These are phyloP conservation scores for Pegoplata infirma DNA, from an alignment of 2,888 invertebrate species.

Conservation along the genomic window DNA sequence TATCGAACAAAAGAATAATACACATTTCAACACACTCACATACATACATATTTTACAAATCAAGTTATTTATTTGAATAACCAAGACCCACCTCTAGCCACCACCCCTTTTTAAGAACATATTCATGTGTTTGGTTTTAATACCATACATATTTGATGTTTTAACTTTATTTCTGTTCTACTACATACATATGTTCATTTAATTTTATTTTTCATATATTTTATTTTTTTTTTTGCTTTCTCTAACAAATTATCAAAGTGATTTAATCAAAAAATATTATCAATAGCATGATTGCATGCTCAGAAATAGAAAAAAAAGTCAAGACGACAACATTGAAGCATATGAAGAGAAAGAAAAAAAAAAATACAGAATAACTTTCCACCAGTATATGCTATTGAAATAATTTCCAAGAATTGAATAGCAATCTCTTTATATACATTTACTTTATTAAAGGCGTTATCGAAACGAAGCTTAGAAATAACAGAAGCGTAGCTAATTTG, in stretches of 20 bases:
- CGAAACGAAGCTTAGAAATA: too few species aligned
- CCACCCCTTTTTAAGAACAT: neutral
- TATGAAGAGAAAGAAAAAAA: neutral
- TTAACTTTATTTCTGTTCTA: neutral
- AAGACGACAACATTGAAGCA: conserved; percentile 9
- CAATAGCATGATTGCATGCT: conserved; percentile 51
- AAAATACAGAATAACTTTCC: neutral
- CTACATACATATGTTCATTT: neutral
- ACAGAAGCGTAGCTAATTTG: too few species aligned
- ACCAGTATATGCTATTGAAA: neutral
- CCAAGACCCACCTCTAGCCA: too few species aligned
- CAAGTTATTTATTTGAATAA: too few species aligned
- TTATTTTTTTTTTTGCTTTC: neutral
- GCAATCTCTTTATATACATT: too few species aligned
- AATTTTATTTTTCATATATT: neutral
- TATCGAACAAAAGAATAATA: too few species aligned
- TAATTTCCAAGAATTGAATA: too few species aligned
- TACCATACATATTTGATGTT: neutral
- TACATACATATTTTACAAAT: too few species aligned
- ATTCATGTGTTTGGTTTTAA: neutral
- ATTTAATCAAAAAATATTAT: conserved; percentile 53
- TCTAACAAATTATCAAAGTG: conserved; percentile 41
- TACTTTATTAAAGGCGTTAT: too few species aligned
- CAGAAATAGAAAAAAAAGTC: conserved; percentile 41
- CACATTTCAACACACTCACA: too few species aligned